phyloP scores from a whole-genome alignment of 2,797 vertebrate genomes.

The Chaenodraco wilsoni region DNA sequence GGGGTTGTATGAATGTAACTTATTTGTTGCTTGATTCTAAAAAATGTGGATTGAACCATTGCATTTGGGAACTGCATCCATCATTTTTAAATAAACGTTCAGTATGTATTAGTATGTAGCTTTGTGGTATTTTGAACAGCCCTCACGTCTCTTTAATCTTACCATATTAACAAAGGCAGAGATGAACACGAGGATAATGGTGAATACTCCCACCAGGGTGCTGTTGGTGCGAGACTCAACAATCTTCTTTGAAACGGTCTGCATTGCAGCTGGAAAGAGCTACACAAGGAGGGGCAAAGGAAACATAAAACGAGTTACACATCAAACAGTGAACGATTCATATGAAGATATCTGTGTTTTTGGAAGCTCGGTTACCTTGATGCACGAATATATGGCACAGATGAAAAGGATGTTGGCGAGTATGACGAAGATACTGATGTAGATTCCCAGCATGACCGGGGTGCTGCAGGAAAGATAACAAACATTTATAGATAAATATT shows the following conservation, averaged over 20 bases:
- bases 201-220: slow-evolving; percentile 90
- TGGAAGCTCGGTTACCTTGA: slow-evolving; percentile 81
- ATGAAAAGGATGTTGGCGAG: slow-evolving; percentile 90
- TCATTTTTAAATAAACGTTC: too few species aligned
- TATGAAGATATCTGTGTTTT: neutral
- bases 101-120: neutral
- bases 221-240: slow-evolving; percentile 92
- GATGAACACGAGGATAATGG: slow-evolving; percentile 92
- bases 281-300: slow-evolving; percentile 46
- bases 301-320: neutral
- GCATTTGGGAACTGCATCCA: too few species aligned
- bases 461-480: slow-evolving; percentile 81
- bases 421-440: slow-evolving; percentile 90
- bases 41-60: too few species aligned
- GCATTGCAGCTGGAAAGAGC: slow-evolving; percentile 90
- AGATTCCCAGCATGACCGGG: slow-evolving; percentile 90
- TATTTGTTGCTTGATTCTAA: too few species aligned
- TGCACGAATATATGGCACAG: slow-evolving; percentile 92
- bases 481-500: slow-evolving; percentile 4
- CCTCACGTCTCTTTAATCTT: slow-evolving; percentile 9
- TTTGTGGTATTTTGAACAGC: neutral
- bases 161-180: slow-evolving; percentile 95
- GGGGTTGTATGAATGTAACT: too few species aligned
- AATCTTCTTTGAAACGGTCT: slow-evolving; percentile 90
- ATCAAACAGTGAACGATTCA: neutral